Evolutionary conservation across 2,797 vertebrate species (phyloP).

Genomic region (Lithobates pipiens): DNA sequence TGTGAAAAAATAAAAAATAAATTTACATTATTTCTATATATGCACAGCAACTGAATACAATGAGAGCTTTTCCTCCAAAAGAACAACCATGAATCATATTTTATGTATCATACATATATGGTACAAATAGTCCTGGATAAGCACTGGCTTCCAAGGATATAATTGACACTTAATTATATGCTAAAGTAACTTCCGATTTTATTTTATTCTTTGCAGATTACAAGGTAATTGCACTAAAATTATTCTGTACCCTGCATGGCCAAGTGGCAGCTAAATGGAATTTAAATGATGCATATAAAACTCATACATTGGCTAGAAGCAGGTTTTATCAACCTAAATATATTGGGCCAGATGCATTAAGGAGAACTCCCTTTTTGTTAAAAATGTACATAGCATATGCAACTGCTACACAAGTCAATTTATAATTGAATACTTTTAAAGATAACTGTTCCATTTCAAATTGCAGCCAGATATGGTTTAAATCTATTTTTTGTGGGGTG

Average conservation of each 20-base stretch:
- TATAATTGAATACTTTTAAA: no score
- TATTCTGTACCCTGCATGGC: constrained; percentile 17
- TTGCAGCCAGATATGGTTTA: no score
- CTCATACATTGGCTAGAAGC: constrained; percentile 11
- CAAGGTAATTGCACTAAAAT: constrained; percentile 43
- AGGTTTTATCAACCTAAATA: background rate
- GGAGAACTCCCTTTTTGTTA: no score
- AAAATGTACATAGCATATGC: no score
- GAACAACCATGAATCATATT: background rate
- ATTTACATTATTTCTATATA: background rate
- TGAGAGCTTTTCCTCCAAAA: background rate
- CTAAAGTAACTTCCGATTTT: constrained; percentile 30
- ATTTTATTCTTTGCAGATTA: constrained; percentile 25
- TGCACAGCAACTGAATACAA: background rate
- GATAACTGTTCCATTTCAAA: no score
- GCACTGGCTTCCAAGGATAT: constrained; percentile 23
- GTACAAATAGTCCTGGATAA: constrained; percentile 40
- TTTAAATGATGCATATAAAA: constrained; percentile 24
- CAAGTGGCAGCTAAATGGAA: constrained; percentile 4
- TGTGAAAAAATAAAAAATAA: no score
- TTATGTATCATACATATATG: constrained; percentile 23
- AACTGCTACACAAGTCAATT: no score
- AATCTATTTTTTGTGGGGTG: no score
- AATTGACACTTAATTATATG: constrained; percentile 52
- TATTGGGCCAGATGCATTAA: background rate